Conservation (phyloP, 2,797 vertebrate genomes). For the Octomys mimax region DNA sequence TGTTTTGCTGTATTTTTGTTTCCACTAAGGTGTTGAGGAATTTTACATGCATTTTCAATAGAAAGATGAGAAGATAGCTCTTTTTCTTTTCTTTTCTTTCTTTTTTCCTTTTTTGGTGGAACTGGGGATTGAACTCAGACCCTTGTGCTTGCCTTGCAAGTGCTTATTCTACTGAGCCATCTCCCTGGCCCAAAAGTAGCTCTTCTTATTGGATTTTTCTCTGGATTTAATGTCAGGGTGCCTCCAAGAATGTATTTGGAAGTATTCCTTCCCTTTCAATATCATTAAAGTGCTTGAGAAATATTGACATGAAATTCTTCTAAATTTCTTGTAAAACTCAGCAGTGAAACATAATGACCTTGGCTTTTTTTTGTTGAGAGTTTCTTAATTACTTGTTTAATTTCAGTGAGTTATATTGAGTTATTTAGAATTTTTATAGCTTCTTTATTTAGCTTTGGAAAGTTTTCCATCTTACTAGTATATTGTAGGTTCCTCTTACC, state of each 20-base stretch:
- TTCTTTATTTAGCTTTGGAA: neutral
- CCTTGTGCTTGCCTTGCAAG: too few relatives aligned
- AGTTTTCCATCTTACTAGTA: neutral
- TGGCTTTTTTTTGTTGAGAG: neutral
- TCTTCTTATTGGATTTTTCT: neutral
- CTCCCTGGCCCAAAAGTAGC: neutral
- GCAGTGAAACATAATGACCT: neutral
- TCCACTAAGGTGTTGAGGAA: neutral
- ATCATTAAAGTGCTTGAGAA: neutral
- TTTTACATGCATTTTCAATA: neutral
- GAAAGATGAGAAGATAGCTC: neutral
- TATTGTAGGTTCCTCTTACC: too few relatives aligned
- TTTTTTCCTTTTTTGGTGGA: too few relatives aligned
- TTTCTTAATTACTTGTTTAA: neutral
- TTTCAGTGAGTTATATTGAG: neutral
- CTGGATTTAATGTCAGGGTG: neutral
- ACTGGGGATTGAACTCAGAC: too few relatives aligned
- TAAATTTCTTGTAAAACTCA: neutral
- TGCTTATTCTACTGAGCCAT: too few relatives aligned
- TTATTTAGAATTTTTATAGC: neutral
- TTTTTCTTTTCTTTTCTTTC: neutral
- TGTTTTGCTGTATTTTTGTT: neutral
- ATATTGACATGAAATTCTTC: neutral
- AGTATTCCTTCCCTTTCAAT: neutral
- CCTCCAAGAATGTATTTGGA: neutral